Percentiles rank a stretch among this genome's conserved stretches.
Conservation (phyloP, 2,797 vertebrate genomes). For the Pipistrellus nathusii region DNA sequence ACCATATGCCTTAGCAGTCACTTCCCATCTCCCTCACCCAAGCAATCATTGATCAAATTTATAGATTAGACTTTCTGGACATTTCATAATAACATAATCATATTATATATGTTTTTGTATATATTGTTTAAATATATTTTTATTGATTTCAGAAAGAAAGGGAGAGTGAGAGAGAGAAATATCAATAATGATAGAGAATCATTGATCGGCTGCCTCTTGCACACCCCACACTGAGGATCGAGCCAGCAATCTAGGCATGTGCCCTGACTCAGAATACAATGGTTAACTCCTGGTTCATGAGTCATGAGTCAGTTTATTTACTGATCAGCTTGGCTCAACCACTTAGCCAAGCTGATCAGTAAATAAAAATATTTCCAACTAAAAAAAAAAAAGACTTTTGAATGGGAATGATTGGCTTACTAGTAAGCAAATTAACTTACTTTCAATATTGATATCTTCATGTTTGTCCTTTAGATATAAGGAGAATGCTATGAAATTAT, state of each 20-base stretch:
- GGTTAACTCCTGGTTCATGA: not conserved
- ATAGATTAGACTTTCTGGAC: not conserved
- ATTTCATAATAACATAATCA: not conserved
- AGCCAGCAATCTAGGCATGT: not conserved
- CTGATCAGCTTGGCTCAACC: too few relatives aligned
- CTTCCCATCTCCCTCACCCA: too few relatives aligned
- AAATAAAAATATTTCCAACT: too few relatives aligned
- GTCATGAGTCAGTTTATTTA: too few relatives aligned
- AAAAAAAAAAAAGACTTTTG: too few relatives aligned
- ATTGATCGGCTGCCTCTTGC: not conserved
- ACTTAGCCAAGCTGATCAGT: not conserved
- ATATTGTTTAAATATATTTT: not conserved
- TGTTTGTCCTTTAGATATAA: slow-evolving; percentile 87
- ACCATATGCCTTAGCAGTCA: not conserved
- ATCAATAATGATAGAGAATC: not conserved
- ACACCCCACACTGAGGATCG: not conserved
- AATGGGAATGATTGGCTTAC: not conserved
- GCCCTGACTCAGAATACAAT: not conserved
- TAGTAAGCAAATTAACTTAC: not conserved
- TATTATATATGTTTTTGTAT: not conserved
- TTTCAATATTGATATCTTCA: not conserved
- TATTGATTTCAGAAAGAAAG: not conserved
- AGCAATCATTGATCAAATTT: not conserved
- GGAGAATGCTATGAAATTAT: slow-evolving; percentile 87
- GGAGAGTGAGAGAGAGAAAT: not conserved